Conservation (phyloP, 2,888 invertebrate genomes). For the Thymelicus lineola region DNA sequence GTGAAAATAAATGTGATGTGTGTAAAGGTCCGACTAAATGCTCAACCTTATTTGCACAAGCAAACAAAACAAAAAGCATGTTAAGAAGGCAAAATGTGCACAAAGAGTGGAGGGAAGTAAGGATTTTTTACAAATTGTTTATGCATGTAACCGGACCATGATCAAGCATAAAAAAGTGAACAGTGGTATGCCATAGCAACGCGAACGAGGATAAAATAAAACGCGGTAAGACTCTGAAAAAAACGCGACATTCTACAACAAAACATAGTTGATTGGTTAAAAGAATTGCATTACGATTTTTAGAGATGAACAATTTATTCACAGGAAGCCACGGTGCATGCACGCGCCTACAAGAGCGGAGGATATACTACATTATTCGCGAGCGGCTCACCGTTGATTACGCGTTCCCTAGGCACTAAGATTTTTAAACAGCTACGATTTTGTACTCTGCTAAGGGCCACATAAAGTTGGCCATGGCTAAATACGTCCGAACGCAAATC, state of each 20-base stretch:
- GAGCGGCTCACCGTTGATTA: not conserved
- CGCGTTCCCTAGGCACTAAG: not conserved
- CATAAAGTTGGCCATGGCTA: not conserved
- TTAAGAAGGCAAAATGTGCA: no score
- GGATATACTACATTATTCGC: not conserved
- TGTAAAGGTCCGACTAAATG: no score
- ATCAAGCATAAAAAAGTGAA: no score
- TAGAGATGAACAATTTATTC: constrained; percentile 1
- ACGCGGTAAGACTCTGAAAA: not conserved
- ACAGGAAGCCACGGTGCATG: not conserved
- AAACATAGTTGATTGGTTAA: not conserved
- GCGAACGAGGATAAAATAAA: not conserved
- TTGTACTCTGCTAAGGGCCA: not conserved
- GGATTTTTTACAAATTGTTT: no score
- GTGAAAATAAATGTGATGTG: not conserved
- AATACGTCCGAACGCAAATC: no score
- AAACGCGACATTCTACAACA: not conserved
- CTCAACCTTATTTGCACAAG: no score
- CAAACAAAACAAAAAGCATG: no score
- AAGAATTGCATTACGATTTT: not conserved
- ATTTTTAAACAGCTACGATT: not conserved
- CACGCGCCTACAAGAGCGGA: not conserved
- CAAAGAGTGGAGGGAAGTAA: no score
- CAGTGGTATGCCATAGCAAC: not conserved
- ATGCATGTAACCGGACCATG: no score